Base-by-base conservation (phyloP, 2,888 invertebrate species). In the Luperina testacea region DNA sequence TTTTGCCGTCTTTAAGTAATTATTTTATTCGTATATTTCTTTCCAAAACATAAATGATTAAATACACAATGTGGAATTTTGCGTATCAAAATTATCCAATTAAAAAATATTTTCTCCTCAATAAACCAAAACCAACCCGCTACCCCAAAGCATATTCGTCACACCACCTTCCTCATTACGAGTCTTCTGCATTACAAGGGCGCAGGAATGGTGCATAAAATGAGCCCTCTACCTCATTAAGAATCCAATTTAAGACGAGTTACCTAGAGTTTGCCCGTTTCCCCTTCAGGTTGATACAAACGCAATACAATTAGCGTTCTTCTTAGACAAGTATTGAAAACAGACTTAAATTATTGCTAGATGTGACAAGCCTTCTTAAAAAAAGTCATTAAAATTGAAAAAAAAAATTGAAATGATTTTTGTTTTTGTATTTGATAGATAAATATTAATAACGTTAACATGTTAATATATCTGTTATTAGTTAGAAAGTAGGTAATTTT, bases 281-380 rank as follows among this genome's bases (percentile, higher is more conserved):
- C 91, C 93, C 93, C 94, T 94, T 90, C 94, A 96, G 96, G 96
- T 96, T 96, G 95, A 95, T 95, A 96, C 95, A 94, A 94, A 94
- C 94, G 94, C 94, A 95, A 96, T 92, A 93, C 93, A 95, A 96
- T 96, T 96, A 96, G 93, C 91, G 92, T 92, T 93, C 91, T 91
- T 90, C 89, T 91, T 88, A 81, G 80, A 76, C 84, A 88, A 89
- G 88, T 89, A 90, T 91, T 90, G 88, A 77, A 83, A 64, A 86
- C 61, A 78, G 86, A 86, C 48, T 38, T 86, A 86, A 27, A 82
- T 51, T 72, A 0, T 45, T 17, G 17, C 87, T 90, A 83, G 91
- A 90, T 72, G 77, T 59, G 90, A 20, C 75, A 38, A 24, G 11
- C 0, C 38, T 67, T 15, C 2, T 51, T 27, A 38, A 6, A 7